Base-by-base conservation (phyloP, 37 sponge, comb jelly and placozoan species). In the Tethya wilhelma region DNA sequence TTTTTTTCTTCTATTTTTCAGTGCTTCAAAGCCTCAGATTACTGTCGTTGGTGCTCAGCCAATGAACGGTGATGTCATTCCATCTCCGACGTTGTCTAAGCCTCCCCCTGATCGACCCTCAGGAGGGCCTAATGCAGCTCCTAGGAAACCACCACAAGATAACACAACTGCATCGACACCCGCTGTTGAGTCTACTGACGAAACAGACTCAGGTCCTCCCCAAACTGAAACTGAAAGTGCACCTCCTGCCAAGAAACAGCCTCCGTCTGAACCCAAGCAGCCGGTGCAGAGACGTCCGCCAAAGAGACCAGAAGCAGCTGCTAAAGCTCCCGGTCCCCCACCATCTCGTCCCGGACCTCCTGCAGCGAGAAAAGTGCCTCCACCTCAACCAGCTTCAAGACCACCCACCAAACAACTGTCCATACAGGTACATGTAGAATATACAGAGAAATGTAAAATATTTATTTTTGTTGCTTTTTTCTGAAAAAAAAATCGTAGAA, bases 1-100 rank as follows among this genome's bases (percentile, higher is more conserved):
- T 60, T 12, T 60, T 6, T 60, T 60, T 60, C 28, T 12, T n/a
- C 28, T 60, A 5, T 17, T 31, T 71, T 36, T 7, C 71, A 57
- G 64, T 20, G 62, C n/a, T 31, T 23, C 4, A 6, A 64, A 38
- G 45, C 79, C 79, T n/a, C 68, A 78, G 68, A 78, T 64, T 56
- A 78, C 67, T 33, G 38, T 66, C 6, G 56, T 78, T 37, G 11
- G 53, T 57, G 64, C 77, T 22, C 77, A 63, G 46, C 64, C 45
- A 12, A 63, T 65, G 69, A 11, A 4, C 3, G 64, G 62, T 26
- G 77, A 76, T 30, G 14, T 6, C 75, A 75, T 75, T 38, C 62
- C 60, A 3, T 28, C 75, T 37, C 71, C 71, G 4, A 59, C 17
- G 23, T 5, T 19, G 23, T 8, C 62, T 59, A n/a, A n/a, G n/a